A percentile compares a stretch with the other conserved stretches of the same genome.
Conservation (phyloP, 1,140 invertebrate species). For the Agrypnia vestita region DNA sequence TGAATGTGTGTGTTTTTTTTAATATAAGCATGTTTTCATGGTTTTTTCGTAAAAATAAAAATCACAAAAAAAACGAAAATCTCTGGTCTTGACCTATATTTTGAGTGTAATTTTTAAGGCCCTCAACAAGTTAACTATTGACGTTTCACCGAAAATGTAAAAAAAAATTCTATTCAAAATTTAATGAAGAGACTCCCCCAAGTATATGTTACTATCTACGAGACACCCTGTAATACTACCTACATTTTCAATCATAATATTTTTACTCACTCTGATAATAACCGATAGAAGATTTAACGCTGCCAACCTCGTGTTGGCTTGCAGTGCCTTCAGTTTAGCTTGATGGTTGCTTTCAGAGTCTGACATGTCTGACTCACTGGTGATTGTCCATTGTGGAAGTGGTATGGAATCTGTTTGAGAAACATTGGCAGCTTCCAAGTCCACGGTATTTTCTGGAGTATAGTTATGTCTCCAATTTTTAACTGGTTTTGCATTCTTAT, state of each 20-base stretch:
- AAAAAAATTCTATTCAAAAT: too few species aligned
- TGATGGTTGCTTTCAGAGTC: constrained; percentile 68
- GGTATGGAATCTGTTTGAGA: constrained; percentile 64
- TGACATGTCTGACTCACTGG: constrained; percentile 71
- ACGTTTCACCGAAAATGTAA: too few species aligned
- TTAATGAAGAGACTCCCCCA: too few species aligned
- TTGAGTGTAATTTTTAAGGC: too few species aligned
- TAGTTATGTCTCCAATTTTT: constrained; percentile 45
- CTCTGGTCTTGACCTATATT: too few species aligned
- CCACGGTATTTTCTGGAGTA: background rate
- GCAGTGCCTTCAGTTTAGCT: constrained; percentile 67
- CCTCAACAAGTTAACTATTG: too few species aligned
- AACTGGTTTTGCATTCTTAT: constrained; percentile 38
- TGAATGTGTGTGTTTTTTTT: too few species aligned
- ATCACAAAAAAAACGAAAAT: too few species aligned
- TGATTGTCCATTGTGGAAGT: constrained; percentile 61
- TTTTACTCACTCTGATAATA: constrained; percentile 66
- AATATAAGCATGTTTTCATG: too few species aligned
- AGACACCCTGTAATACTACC: too few species aligned
- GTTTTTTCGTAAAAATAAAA: too few species aligned
- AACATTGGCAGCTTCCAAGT: constrained; percentile 62
- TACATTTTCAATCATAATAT: background rate
- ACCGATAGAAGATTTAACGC: constrained; percentile 69
- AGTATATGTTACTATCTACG: too few species aligned
- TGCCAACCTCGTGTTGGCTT: constrained; percentile 69